These are phyloP conservation scores for Myotis findleyi DNA, from an alignment of 2,797 vertebrate genomes.

Conservation along the genomic window DNA sequence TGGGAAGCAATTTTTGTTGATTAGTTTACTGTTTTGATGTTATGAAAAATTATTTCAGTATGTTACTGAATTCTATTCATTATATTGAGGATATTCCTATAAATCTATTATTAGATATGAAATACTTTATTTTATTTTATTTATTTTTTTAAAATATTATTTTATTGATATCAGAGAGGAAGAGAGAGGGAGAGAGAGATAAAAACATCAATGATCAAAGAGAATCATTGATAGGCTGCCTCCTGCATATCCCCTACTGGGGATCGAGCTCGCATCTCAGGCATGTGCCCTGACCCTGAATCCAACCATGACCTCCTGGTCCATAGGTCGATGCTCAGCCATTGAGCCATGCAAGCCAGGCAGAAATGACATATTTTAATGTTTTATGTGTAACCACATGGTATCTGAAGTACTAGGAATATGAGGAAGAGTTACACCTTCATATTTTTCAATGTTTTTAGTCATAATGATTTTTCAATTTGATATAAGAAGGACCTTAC, in stretches of 20 bases:
- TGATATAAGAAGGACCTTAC: neutral
- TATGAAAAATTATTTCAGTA: conserved; percentile 38
- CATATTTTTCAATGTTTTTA: neutral
- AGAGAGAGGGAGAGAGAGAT: no score
- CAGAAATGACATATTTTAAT: neutral
- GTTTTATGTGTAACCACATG: conserved; percentile 6
- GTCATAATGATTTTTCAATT: neutral
- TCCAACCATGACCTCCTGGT: no score
- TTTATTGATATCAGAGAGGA: no score
- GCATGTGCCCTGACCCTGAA: no score
- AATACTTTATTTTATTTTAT: neutral
- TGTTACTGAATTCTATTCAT: conserved; percentile 26
- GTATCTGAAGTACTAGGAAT: conserved; percentile 1
- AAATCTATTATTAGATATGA: neutral
- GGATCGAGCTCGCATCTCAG: no score
- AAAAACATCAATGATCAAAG: no score
- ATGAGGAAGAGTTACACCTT: neutral
- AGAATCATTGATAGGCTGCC: no score
- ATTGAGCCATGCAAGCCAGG: no score
- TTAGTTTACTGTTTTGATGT: neutral
- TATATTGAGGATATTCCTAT: neutral
- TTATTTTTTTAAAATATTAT: no score
- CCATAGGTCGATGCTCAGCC: no score
- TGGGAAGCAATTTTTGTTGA: neutral
- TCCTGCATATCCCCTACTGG: no score